Conservation (phyloP, 1,140 invertebrate species). For the Akabosia matsudoensis region DNA sequence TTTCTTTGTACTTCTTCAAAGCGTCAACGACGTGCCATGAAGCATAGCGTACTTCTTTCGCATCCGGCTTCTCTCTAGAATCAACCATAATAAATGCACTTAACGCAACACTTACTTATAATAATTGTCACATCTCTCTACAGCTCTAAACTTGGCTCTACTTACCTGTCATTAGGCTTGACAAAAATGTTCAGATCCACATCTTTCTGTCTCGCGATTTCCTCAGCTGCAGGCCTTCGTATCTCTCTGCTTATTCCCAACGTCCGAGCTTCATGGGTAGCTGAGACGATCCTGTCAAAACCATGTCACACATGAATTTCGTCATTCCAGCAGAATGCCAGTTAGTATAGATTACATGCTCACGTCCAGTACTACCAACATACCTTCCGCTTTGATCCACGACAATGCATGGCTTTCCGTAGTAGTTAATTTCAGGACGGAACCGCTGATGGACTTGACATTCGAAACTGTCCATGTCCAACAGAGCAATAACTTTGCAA, state of each 20-base stretch:
- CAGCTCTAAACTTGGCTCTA: neutral
- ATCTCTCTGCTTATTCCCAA: neutral
- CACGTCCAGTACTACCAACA: neutral
- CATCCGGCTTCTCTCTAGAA: neutral
- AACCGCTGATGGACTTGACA: neutral
- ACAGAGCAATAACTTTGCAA: neutral
- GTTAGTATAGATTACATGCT: no score
- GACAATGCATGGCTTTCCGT: neutral
- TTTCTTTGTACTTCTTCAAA: neutral
- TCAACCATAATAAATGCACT: neutral
- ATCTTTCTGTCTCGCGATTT: neutral
- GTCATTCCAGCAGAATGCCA: no score
- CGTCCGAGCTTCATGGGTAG: neutral
- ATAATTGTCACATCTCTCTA: no score
- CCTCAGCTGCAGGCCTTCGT: neutral
- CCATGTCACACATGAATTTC: no score
- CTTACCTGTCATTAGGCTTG: neutral
- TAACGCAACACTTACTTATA: no score
- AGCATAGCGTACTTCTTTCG: neutral
- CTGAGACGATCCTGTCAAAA: conserved; percentile 1
- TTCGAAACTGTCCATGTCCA: conserved; percentile 9
- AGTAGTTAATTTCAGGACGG: neutral
- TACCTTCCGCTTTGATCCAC: neutral
- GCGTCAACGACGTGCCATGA: neutral
- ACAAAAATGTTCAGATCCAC: neutral